phyloP scores from a whole-genome alignment of 2,888 invertebrate species.

The Amiota communis region DNA sequence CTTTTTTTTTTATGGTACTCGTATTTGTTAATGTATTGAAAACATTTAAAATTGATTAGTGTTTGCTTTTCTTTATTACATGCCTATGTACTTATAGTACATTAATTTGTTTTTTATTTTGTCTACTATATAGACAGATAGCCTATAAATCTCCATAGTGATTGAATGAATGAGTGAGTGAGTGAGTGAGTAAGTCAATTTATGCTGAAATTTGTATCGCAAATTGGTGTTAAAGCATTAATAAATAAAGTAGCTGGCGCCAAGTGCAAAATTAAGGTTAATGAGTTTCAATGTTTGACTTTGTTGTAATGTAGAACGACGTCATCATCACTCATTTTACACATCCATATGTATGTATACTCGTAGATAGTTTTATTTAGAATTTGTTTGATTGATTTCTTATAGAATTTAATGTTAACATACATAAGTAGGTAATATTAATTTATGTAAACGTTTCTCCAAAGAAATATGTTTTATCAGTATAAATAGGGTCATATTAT shows the following conservation, averaged over 20 bases:
- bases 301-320: background rate
- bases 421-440: too few species aligned
- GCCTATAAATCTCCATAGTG: too few species aligned
- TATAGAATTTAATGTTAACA: too few species aligned
- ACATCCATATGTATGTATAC: background rate
- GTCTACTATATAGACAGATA: too few species aligned
- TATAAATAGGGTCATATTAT: too few species aligned
- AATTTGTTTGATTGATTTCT: too few species aligned
- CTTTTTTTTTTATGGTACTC: background rate
- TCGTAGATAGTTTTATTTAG: too few species aligned
- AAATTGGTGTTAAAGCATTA: conserved; percentile 2
- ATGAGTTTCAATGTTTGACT: conserved; percentile 3
- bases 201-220: conserved; percentile 8
- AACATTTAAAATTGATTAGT: conserved; percentile 28
- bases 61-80: conserved; percentile 5
- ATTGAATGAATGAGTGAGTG: too few species aligned
- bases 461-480: too few species aligned
- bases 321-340: background rate
- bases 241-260: conserved; percentile 18
- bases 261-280: conserved; percentile 28
- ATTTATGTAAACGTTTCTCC: too few species aligned
- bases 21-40: conserved; percentile 20
- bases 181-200: too few species aligned
- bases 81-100: background rate
- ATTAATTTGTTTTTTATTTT: too few species aligned